phyloP scores from a whole-genome alignment of 2,797 vertebrate genomes.

The Masticophis lateralis region DNA sequence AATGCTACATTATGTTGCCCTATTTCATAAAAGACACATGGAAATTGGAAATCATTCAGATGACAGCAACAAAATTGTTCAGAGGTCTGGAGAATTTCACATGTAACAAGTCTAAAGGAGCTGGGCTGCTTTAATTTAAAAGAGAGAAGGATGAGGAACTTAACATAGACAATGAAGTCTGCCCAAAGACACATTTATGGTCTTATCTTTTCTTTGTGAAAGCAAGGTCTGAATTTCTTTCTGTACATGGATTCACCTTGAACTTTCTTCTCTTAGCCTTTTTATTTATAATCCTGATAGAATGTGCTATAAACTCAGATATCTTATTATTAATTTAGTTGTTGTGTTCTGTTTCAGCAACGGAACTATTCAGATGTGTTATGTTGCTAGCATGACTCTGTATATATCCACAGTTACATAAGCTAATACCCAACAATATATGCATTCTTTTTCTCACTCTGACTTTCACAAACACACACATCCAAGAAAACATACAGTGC shows the following conservation, averaged over 20 bases:
- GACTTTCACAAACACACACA: not conserved
- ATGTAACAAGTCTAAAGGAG: not conserved
- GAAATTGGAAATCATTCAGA: not conserved
- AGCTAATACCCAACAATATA: not conserved
- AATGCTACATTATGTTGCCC: not conserved
- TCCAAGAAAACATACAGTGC: not conserved
- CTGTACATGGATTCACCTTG: not conserved
- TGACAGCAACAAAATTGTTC: not conserved
- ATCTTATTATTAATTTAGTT: not conserved
- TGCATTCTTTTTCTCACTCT: not conserved
- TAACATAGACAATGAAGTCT: not conserved
- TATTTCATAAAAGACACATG: not conserved
- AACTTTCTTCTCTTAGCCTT: not conserved
- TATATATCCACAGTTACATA: not conserved
- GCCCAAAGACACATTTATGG: not conserved
- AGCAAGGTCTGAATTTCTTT: not conserved
- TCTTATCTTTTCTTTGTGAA: not conserved
- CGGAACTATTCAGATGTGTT: not conserved
- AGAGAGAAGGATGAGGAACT: not conserved
- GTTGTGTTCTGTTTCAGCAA: not conserved
- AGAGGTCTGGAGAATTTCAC: constrained; percentile 1
- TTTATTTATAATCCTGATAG: not conserved
- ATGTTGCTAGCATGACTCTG: not conserved
- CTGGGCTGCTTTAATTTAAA: not conserved
- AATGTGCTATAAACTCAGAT: not conserved